Evolutionary conservation across 2,888 invertebrate genomes (phyloP), one percentile per base, ranked within the genome.

Genomic region (Achlya flavicornis): DNA sequence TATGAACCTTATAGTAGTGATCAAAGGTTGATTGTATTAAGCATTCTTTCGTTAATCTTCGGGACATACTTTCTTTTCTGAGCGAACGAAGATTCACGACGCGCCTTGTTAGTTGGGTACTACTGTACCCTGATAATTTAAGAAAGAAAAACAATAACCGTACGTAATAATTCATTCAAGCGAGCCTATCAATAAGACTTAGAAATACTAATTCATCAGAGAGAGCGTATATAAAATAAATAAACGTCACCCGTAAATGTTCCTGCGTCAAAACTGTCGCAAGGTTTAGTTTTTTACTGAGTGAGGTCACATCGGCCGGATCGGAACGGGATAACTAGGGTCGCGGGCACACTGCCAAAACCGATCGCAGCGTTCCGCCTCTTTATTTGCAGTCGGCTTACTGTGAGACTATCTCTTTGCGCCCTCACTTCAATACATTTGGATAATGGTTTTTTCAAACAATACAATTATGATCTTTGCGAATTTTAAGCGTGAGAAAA

Each of bases 381-480:
- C 83, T 87, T 85, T 88, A 86, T 87, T 87, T 84, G 81, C 82
- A 84, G 80, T 78, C 76, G 77, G 79, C 84, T 88, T 86, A 85
- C 80, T 78, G 76, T 78, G 77, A 80, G 83, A 82, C 82, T 79
- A 85, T 84, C 76, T 80, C 80, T 74, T 75, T 81, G 75, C 76
- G 67, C 72, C 69, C 77, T 76, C 77, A 74, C 75, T 83, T 68
- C 77, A 81, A 78, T 82, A 78, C 78, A 77, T 84, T 78, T 75
- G 67, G 70, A 69, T 77, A 74, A 76, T 67, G 64, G 63, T 58
- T 65, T 68, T n/a, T 73, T 72, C 61, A 75, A 48, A 64, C 32
- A 64, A 58, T 62, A 61, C 60, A 41, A 16, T 26, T 41, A 26
- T 6, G 60, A 60, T 60, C 26, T 60, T 14, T 41, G 41, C 43